Conservation (phyloP, 2,888 invertebrate genomes). For the Thecocarcelia acutangulata region DNA sequence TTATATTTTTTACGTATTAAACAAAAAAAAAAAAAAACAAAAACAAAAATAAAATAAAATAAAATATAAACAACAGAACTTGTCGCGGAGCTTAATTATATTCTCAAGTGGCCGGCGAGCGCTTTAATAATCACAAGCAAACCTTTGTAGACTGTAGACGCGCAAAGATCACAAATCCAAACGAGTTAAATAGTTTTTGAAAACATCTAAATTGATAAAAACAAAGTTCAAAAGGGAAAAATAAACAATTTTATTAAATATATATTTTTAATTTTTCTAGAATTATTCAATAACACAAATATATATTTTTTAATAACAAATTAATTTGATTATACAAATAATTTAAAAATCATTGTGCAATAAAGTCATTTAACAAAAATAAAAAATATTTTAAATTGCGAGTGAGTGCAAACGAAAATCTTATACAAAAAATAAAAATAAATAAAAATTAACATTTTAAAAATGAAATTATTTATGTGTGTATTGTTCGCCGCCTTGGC, state of each 20-base stretch:
- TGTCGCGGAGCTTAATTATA: constrained; percentile 67
- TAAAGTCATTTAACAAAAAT: constrained; percentile 30
- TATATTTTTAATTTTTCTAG: constrained; percentile 48
- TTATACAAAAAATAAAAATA: constrained; percentile 12
- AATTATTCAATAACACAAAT: constrained; percentile 54
- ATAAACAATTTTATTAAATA: constrained; percentile 22
- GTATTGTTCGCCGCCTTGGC: constrained; percentile 76
- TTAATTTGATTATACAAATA: constrained; percentile 14
- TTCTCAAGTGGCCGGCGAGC: constrained; percentile 63
- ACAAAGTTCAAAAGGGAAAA: neutral
- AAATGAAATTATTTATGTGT: constrained; percentile 78
- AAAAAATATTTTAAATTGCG: constrained; percentile 36
- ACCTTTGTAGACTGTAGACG: constrained; percentile 70
- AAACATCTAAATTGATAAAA: neutral
- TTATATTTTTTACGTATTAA: constrained; percentile 20
- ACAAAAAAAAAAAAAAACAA: neutral
- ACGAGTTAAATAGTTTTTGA: constrained; percentile 42
- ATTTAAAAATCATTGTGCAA: constrained; percentile 8
- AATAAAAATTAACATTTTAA: constrained; percentile 48
- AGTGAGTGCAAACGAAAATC: constrained; percentile 34
- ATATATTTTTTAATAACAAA: neutral
- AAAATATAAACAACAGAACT: constrained; percentile 65
- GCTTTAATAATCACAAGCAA: constrained; percentile 65
- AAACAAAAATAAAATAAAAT: constrained; percentile 19
- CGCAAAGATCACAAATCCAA: constrained; percentile 62